phyloP scores from a whole-genome alignment of 2,888 invertebrate species.

The Sympetrum striolatum region DNA sequence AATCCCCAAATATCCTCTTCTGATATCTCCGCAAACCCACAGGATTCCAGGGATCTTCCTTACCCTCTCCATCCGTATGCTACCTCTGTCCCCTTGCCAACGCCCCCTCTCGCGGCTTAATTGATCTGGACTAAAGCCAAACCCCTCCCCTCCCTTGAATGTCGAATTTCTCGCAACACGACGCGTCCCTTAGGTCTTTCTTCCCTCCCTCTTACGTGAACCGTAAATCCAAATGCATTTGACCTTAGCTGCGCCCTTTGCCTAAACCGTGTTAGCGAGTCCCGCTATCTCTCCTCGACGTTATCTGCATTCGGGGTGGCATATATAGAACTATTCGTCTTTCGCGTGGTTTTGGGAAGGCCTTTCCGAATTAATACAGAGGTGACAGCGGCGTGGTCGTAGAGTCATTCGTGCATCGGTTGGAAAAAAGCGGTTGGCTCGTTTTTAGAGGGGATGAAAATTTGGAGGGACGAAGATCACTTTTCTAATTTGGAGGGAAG shows the following conservation, averaged over 20 bases:
- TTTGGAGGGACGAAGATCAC: no score
- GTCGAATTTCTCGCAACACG: conserved; percentile 34
- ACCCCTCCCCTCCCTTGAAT: conserved; percentile 1
- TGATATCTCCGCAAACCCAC: background rate
- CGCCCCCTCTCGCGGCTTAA: background rate
- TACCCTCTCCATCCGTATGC: background rate
- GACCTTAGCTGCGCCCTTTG: conserved; percentile 23
- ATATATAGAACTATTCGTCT: background rate
- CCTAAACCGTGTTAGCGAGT: background rate
- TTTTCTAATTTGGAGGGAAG: no score
- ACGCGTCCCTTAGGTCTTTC: background rate
- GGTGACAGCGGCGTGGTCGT: background rate
- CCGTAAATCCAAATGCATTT: conserved; percentile 31
- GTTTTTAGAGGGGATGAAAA: background rate
- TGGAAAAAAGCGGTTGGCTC: background rate
- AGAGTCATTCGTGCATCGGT: background rate
- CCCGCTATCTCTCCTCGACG: background rate
- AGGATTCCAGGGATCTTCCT: background rate
- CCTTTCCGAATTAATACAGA: background rate
- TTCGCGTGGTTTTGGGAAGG: background rate
- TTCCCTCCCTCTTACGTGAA: background rate
- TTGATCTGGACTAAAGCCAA: conserved; percentile 34
- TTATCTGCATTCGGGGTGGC: background rate
- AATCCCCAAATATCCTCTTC: background rate
- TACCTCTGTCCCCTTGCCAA: background rate